Base-by-base conservation (phyloP, 2,888 invertebrate genomes). In the Gastrophysa polygoni region DNA sequence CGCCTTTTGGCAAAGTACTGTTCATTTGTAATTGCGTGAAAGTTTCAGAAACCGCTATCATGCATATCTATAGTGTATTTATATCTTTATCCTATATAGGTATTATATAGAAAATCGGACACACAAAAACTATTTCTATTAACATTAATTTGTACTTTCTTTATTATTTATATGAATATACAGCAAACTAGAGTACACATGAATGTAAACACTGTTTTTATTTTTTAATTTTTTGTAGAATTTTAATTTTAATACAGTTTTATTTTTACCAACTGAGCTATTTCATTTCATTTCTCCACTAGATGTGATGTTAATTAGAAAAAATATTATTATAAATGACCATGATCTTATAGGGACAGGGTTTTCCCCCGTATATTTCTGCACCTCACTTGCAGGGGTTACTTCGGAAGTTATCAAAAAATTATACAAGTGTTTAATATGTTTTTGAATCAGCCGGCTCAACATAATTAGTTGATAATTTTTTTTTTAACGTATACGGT, bases 211-310 rank as follows among this genome's bases (percentile, higher is more conserved):
- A 70, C 73, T 74, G 71, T 71, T 75, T 77, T 75, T 74, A 74
- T 78, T 79, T 78, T 78, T 78, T 73, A 77, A 74, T 79, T 78
- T 38, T 38, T 79, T 80, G 78, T 80, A 79, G 79, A 79, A 78
- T 79, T 77, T 70, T 78, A 76, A 73, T 75, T 79, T 79, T 77
- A 80, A 80, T 80, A 80, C 78, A 80, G 73, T 76, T 79, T 78
- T 80, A 78, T 80, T 79, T 80, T 80, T 79, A 76, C 73, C 73
- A 73, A n/a, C 10, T 18, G 34, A 21, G 29, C 24, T 16, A 46
- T 47, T 61, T 49, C 8, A 34, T 59, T 54, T 46, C 28, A 43
- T 17, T 5, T 5, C 18, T 8, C n/a, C n/a, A n/a, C n/a, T n/a
- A n/a, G n/a, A n/a, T n/a, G n/a, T n/a, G n/a, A n/a, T n/a, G n/a